phyloP scores from a whole-genome alignment of 2,113 vertebrate species.

The Rafetus swinhoei region DNA sequence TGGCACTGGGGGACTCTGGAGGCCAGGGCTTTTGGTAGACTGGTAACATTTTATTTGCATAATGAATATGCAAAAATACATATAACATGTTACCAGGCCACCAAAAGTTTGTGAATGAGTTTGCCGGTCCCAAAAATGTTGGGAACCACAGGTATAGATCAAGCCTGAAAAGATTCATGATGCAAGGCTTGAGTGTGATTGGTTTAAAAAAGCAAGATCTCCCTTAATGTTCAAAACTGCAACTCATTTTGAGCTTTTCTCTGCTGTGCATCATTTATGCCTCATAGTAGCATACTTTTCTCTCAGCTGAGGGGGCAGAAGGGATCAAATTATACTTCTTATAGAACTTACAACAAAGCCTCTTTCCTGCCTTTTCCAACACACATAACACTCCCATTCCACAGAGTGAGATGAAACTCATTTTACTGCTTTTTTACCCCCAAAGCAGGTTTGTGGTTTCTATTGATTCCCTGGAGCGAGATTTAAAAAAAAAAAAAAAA shows the following conservation, averaged over 20 bases:
- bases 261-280: not conserved
- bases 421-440: not conserved
- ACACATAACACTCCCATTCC: not conserved
- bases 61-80: too few relatives aligned
- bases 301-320: not conserved
- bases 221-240: conserved; percentile 36
- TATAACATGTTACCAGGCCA: too few relatives aligned
- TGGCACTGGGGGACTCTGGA: too few relatives aligned
- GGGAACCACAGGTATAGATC: too few relatives aligned
- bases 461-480: conserved; percentile 12
- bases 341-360: not conserved
- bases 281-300: not conserved
- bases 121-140: too few relatives aligned
- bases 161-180: not conserved
- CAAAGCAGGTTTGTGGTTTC: conserved; percentile 14
- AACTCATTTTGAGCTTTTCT: conserved; percentile 19
- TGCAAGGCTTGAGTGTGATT: not conserved
- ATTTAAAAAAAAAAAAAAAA: not conserved
- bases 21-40: too few relatives aligned
- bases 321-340: not conserved
- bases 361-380: conserved; percentile 1
- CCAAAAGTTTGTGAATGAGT: too few relatives aligned
- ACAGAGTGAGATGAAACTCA: not conserved
- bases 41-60: too few relatives aligned
- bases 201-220: not conserved